Conservation (phyloP, 2,888 invertebrate species). For the Cactoblastis cactorum region DNA sequence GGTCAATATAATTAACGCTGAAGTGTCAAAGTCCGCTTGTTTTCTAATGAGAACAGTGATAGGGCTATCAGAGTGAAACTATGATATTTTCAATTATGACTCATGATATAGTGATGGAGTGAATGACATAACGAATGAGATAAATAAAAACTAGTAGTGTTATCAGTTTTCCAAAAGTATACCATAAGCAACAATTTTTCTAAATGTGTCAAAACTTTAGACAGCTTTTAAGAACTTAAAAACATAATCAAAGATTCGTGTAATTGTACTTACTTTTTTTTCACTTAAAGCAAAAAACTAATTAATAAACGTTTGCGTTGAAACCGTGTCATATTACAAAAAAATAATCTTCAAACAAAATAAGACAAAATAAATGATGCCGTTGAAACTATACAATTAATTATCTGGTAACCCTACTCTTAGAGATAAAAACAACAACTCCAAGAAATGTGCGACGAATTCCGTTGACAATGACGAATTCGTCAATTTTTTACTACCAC, state of each 20-base stretch:
- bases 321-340: too few species aligned
- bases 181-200: too few species aligned
- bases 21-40: conserved; percentile 27
- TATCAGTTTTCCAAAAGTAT: too few species aligned
- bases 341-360: background rate
- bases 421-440: conserved; percentile 16
- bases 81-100: background rate
- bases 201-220: too few species aligned
- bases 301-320: too few species aligned
- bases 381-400: background rate
- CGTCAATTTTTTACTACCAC: conserved; percentile 19
- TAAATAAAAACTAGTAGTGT: too few species aligned
- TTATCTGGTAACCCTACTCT: background rate
- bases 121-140: too few species aligned
- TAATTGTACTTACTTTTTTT: too few species aligned
- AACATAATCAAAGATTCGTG: too few species aligned
- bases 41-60: conserved; percentile 1
- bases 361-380: background rate
- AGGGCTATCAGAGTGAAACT: background rate
- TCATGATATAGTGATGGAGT: too few species aligned
- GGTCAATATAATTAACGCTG: conserved; percentile 45
- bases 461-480: conserved; percentile 24
- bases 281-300: too few species aligned
- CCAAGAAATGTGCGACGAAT: conserved; percentile 18
- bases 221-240: too few species aligned